These are phyloP conservation scores for Ericerus pela DNA, from an alignment of 1,140 invertebrate genomes.

Conservation along the genomic window DNA sequence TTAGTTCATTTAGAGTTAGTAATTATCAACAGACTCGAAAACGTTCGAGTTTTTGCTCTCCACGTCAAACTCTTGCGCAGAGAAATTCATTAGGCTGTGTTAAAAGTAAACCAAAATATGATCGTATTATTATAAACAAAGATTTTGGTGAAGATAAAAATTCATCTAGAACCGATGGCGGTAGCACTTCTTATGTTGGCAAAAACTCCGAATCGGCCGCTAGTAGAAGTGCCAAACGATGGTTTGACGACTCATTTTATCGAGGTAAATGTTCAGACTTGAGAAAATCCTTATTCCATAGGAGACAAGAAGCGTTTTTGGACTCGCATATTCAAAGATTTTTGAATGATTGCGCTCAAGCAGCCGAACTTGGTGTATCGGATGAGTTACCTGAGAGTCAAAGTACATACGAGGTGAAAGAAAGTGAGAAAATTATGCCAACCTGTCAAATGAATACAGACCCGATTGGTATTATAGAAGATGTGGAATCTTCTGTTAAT, in stretches of 20 bases:
- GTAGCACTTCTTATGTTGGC: too few species aligned
- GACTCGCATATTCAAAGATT: conserved; percentile 1
- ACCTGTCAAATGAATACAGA: background rate
- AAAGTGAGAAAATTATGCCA: background rate
- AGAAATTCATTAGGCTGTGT: background rate
- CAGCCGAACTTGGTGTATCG: background rate
- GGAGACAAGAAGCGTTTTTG: background rate
- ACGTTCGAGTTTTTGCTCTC: background rate
- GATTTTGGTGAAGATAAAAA: background rate
- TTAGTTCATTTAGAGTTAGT: background rate
- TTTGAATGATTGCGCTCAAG: background rate
- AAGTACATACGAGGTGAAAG: background rate
- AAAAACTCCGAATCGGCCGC: background rate
- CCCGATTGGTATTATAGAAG: background rate
- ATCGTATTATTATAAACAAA: background rate
- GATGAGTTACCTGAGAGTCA: background rate
- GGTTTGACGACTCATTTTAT: background rate
- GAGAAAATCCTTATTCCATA: background rate
- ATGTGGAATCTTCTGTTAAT: too few species aligned
- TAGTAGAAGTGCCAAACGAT: background rate
- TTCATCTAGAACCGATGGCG: background rate
- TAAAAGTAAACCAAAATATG: background rate
- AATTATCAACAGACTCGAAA: background rate
- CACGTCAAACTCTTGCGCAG: background rate
- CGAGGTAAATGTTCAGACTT: background rate